Base-by-base conservation (phyloP, 2,888 invertebrate genomes). In the Pardosa pseudoannulata region DNA sequence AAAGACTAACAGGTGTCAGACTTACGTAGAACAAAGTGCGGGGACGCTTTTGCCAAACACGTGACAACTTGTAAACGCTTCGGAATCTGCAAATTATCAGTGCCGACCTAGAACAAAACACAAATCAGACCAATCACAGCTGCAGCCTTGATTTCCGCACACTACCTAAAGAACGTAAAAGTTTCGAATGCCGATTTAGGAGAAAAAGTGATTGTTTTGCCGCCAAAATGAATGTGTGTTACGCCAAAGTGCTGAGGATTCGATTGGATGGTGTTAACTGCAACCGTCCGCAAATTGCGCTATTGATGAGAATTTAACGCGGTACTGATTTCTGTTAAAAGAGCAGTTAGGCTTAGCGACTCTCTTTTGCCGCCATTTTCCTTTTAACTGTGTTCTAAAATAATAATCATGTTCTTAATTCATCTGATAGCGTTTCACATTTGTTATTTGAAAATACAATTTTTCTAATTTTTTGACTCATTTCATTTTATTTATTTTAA, bases 1-100 rank as follows among this genome's bases (percentile, higher is more conserved):
- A 70, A 41, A 70, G 41, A 41, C 70, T 70, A 70, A 70, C 70
- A 13, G n/a, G 0, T 39, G 41, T 70, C 64, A 71, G 39, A 23
- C 70, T 36, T 56, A 62, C 13, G 56, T 70, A 70, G 70, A 70
- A 32, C 31, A 32, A 70, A 39, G 28, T 27, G 23, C 6, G 27
- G 28, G 11, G 23, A 6, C 39, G 27, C 27, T 27, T n/a, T 23
- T 41, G 28, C 23, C 56, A 56, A 16, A 13, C 64, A 64, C 74
- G 13, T 62, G 64, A 74, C 27, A 74, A 74, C 39, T 74, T 74
- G 74, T 56, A 74, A 64, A 74, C n/a, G 5, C 9, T 41, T 16
- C n/a, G n/a, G 16, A n/a, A 16, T 27, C 36, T 64, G 32, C 74
- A 74, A 74, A 74, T 74, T 56, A 62, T 74, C 74, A 74, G 74